Evolutionary conservation across 2,888 invertebrate genomes (phyloP).

Genomic region (Parnassius smintheus): DNA sequence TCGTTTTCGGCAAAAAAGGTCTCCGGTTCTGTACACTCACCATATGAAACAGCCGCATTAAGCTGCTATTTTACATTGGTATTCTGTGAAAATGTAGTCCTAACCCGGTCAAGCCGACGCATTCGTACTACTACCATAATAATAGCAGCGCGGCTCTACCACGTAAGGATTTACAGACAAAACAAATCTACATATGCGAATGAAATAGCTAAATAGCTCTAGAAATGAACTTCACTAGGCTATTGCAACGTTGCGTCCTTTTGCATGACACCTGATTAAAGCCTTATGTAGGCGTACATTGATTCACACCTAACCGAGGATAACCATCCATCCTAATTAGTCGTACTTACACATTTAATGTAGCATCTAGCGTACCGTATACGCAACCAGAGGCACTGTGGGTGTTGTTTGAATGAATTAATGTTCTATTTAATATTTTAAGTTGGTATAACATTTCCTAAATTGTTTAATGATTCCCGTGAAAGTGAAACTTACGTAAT

Average conservation of each 20-base stretch:
- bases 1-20: too few species aligned
- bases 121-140: too few species aligned
- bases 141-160: too few species aligned
- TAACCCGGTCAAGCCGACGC: too few species aligned
- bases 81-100: too few species aligned
- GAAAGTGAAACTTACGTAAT: too few species aligned
- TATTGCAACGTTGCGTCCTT: conserved; percentile 51
- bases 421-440: conserved; percentile 4
- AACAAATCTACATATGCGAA: neutral
- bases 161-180: too few species aligned
- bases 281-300: conserved; percentile 54
- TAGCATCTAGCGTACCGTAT: conserved; percentile 14
- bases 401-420: conserved; percentile 17
- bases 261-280: conserved; percentile 54
- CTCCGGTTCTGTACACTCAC: too few species aligned
- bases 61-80: too few species aligned
- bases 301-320: conserved; percentile 44
- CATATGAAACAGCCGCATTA: too few species aligned
- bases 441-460: neutral
- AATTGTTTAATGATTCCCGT: too few species aligned
- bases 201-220: neutral
- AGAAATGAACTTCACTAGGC: conserved; percentile 11
- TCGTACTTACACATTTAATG: conserved; percentile 28
- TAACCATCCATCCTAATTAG: conserved; percentile 63
- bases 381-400: conserved; percentile 10